These are phyloP conservation scores for Ambastaia sidthimunki DNA, from an alignment of 2,797 vertebrate genomes.

Conservation along the genomic window DNA sequence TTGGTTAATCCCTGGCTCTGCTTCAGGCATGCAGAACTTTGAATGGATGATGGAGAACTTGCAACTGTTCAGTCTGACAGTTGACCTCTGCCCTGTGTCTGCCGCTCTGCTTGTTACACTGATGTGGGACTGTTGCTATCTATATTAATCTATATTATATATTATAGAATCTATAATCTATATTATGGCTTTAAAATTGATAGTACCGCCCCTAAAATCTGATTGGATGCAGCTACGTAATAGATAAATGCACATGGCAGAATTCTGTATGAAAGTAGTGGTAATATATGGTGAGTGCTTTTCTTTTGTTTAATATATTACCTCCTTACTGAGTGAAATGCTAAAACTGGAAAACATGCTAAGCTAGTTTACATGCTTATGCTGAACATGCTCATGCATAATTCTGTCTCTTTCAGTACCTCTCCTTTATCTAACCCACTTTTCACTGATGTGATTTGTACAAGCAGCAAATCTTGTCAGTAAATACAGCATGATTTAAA, in stretches of 20 bases:
- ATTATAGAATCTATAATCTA: too few relatives aligned
- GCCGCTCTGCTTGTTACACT: conserved; percentile 6
- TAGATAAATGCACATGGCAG: background rate
- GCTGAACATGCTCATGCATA: too few relatives aligned
- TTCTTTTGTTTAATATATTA: background rate
- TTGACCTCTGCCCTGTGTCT: conserved; percentile 47
- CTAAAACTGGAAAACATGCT: background rate
- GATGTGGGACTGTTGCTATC: background rate
- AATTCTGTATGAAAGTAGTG: background rate
- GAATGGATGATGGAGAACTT: conserved; percentile 28
- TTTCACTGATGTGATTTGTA: conserved; percentile 19
- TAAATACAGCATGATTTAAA: conserved; percentile 33
- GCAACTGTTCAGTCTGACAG: conserved; percentile 44
- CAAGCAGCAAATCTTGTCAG: conserved; percentile 16
- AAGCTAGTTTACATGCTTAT: background rate
- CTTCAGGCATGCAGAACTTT: conserved; percentile 55
- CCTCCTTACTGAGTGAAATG: background rate
- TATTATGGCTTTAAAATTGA: background rate
- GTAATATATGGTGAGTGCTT: background rate
- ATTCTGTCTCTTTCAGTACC: conserved; percentile 45
- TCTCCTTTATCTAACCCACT: background rate
- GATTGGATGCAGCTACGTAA: background rate
- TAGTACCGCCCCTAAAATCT: background rate
- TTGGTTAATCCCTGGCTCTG: conserved; percentile 58
- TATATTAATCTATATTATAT: background rate